phyloP scores from a whole-genome alignment of 2,888 invertebrate genomes.

The Augochlorella aurata region DNA sequence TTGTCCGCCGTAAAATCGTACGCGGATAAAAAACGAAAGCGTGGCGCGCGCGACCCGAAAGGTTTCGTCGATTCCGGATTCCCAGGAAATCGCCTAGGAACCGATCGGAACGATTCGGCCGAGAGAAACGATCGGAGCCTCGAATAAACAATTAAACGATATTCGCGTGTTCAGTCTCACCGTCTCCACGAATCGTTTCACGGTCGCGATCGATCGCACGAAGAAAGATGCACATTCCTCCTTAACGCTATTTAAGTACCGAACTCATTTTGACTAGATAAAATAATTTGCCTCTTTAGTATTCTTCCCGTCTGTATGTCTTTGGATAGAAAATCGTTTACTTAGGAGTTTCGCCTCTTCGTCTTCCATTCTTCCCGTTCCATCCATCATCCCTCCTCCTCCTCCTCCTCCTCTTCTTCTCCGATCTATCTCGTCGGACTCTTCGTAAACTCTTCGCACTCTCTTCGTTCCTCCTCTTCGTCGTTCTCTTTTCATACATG shows the following conservation, averaged over 20 bases:
- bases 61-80: neutral
- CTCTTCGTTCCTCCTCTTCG: constrained; percentile 6
- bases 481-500: constrained; percentile 52
- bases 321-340: constrained; percentile 72
- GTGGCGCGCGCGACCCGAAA: neutral
- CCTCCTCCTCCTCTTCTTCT: neutral
- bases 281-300: constrained; percentile 68
- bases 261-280: constrained; percentile 77
- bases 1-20: neutral
- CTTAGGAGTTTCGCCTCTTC: constrained; percentile 9
- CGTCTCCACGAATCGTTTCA: neutral
- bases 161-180: constrained; percentile 29
- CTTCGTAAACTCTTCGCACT: neutral
- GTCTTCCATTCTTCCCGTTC: too few species aligned
- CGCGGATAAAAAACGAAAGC: neutral
- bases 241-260: constrained; percentile 78
- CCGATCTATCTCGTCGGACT: neutral
- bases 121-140: constrained; percentile 5
- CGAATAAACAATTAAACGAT: neutral
- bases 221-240: constrained; percentile 79
- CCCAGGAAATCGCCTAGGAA: neutral
- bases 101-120: neutral
- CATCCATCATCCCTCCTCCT: neutral
- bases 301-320: constrained; percentile 49
- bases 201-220: constrained; percentile 25